phyloP scores from a whole-genome alignment of 2,797 vertebrate species.

The Stomatorhinus walkeri region DNA sequence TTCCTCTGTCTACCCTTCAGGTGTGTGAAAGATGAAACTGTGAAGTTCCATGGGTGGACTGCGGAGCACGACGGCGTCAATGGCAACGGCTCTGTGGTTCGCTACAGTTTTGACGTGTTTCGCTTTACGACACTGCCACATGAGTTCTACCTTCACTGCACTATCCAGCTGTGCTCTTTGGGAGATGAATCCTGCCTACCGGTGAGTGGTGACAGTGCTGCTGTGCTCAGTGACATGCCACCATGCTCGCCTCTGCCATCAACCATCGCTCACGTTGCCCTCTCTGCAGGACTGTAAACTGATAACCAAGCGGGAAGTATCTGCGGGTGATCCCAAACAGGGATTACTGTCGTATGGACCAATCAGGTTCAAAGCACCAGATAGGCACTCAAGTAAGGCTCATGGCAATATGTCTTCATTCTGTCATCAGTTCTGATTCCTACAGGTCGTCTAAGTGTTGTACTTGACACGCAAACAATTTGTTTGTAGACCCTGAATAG shows the following conservation, averaged over 20 bases:
- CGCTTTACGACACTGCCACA: conserved; percentile 46
- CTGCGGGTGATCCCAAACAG: conserved; percentile 30
- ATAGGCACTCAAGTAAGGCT: conserved; percentile 42
- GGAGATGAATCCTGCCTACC: conserved; percentile 52
- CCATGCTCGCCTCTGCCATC: neutral
- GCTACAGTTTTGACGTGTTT: conserved; percentile 64
- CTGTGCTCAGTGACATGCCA: neutral
- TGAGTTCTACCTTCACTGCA: conserved; percentile 63
- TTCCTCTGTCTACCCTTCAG: conserved; percentile 33
- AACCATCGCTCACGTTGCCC: neutral
- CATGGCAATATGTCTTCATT: neutral
- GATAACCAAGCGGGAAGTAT: conserved; percentile 51
- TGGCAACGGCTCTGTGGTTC: conserved; percentile 43
- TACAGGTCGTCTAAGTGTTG: neutral
- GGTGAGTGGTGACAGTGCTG: conserved; percentile 40
- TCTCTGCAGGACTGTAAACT: conserved; percentile 54
- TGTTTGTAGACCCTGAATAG: neutral
- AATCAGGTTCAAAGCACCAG: conserved; percentile 49
- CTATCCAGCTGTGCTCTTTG: conserved; percentile 55
- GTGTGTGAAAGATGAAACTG: conserved; percentile 51
- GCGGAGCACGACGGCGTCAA: conserved; percentile 23
- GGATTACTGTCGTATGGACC: conserved; percentile 63
- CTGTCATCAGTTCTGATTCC: neutral
- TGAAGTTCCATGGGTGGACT: conserved; percentile 42
- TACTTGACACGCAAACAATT: neutral